Percentiles rank a stretch among this genome's conserved stretches.
Conservation (phyloP, 2,113 vertebrate genomes). For the Corvus moneduloides region DNA sequence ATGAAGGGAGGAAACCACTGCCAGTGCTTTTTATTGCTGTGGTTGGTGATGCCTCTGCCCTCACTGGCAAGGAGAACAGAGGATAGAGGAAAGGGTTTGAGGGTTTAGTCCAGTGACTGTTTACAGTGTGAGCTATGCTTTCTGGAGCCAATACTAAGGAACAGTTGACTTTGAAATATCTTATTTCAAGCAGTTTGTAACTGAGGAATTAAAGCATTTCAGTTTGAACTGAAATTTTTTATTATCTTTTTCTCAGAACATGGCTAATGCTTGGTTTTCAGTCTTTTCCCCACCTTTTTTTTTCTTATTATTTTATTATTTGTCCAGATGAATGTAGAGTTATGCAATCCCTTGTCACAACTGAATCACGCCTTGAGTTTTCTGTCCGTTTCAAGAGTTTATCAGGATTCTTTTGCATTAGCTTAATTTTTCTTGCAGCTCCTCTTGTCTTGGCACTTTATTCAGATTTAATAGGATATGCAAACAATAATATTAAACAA, state of each 20-base stretch:
- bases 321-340: not conserved
- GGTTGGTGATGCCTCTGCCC: slow-evolving; percentile 60
- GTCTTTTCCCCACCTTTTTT: fast-evolving
- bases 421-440: not conserved
- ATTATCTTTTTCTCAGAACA: not conserved
- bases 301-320: not conserved
- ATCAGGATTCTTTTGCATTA: not conserved
- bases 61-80: not conserved
- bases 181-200: not conserved
- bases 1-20: slow-evolving; percentile 42
- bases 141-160: not conserved
- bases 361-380: not conserved
- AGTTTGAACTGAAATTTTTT: not conserved
- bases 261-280: not conserved
- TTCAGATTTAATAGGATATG: not conserved
- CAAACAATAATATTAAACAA: not conserved
- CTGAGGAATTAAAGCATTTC: not conserved
- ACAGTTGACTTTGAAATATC: not conserved
- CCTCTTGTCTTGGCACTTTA: not conserved
- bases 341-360: not conserved
- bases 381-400: not conserved
- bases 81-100: not conserved
- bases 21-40: slow-evolving; percentile 53
- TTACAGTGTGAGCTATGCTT: not conserved
- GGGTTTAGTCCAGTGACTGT: not conserved